Percentiles rank a stretch among this genome's conserved stretches.
These are phyloP conservation scores for Dasysyrphus tricinctus DNA, from an alignment of 2,888 invertebrate species.

Conservation along the genomic window DNA sequence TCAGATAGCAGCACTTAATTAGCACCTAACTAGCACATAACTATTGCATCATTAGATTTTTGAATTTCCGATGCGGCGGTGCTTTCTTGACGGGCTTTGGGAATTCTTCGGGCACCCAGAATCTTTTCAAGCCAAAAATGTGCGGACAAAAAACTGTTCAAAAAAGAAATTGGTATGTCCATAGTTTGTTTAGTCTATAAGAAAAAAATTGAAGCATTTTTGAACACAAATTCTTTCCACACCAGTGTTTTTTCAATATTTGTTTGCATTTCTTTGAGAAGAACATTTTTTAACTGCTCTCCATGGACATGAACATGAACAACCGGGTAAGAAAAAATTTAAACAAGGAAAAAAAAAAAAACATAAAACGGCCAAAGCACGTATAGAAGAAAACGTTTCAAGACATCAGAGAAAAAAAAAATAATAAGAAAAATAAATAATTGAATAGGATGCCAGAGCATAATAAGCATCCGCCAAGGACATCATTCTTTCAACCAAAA, in stretches of 20 bases:
- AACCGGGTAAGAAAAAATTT: background rate
- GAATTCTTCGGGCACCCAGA: no score
- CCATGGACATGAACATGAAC: slow-evolving; percentile 13
- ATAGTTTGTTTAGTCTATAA: no score
- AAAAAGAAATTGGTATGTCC: no score
- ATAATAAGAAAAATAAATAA: slow-evolving; percentile 75
- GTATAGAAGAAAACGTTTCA: slow-evolving; percentile 35
- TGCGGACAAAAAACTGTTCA: no score
- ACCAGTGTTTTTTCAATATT: background rate
- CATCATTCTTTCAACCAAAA: background rate
- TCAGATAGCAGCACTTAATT: no score
- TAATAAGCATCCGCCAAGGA: slow-evolving; percentile 68
- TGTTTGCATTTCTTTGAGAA: slow-evolving; percentile 24
- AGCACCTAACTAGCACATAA: no score
- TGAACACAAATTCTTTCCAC: background rate
- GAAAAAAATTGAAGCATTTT: background rate
- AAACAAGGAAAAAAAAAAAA: background rate
- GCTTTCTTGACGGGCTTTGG: no score
- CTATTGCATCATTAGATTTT: no score
- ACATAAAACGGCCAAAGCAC: slow-evolving; percentile 37
- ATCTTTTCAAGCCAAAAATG: no score
- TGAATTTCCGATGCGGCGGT: no score
- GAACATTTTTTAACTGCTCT: slow-evolving; percentile 27
- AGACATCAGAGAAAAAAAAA: slow-evolving; percentile 18
- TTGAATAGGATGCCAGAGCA: slow-evolving; percentile 67